Evolutionary conservation across 2,797 vertebrate species (phyloP).

Genomic region (Parambassis ranga): DNA sequence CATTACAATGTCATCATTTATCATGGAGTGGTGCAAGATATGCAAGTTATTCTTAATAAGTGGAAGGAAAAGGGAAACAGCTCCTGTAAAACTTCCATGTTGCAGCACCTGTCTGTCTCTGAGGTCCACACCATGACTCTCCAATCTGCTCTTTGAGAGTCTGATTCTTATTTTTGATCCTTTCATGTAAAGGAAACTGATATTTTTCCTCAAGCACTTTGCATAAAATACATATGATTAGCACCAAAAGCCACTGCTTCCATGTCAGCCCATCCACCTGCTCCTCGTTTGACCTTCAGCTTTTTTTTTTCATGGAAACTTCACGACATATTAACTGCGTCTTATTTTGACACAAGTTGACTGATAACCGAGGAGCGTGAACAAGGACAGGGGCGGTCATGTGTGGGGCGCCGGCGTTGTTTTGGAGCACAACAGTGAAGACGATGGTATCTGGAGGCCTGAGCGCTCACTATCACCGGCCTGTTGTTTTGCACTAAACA

Average conservation of each 20-base stretch:
- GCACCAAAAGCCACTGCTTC: neutral
- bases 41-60: no score
- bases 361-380: constrained; percentile 23
- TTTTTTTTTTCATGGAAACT: neutral
- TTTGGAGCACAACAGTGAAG: constrained; percentile 20
- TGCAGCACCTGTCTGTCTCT: neutral
- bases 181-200: neutral
- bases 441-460: neutral
- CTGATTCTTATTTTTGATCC: neutral
- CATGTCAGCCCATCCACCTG: neutral
- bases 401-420: neutral
- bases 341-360: constrained; percentile 19
- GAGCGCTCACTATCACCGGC: neutral
- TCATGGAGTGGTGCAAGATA: no score
- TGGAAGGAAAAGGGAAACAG: no score
- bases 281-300: constrained; percentile 14
- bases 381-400: neutral
- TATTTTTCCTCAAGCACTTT: neutral
- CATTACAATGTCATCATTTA: no score
- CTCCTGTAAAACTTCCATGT: no score
- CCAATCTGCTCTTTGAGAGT: neutral
- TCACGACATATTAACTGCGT: constrained; percentile 31
- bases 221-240: neutral
- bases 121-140: neutral
- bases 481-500: constrained; percentile 44